Percentiles rank a stretch among this genome's conserved stretches.
phyloP scores from a whole-genome alignment of 2,888 invertebrate genomes.

The Melangyna quadrimaculata region DNA sequence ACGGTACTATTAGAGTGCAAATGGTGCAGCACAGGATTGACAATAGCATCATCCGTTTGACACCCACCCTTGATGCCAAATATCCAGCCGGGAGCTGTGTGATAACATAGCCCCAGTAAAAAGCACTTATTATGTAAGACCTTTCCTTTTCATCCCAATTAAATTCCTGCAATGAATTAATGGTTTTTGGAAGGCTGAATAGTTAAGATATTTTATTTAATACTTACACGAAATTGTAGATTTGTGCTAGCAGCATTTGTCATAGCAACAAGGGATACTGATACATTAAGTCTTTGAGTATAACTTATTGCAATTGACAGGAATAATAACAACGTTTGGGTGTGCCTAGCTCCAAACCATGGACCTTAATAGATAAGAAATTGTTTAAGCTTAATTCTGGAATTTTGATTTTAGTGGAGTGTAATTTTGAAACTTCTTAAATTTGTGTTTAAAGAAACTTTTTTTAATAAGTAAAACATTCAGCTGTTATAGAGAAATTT shows the following conservation, averaged over 20 bases:
- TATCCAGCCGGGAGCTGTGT: conserved; percentile 84
- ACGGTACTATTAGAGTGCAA: conserved; percentile 84
- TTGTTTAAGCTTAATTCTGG: neutral
- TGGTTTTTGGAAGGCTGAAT: neutral
- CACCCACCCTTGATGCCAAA: conserved; percentile 85
- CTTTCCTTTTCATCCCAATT: conserved; percentile 82
- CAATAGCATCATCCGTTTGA: conserved; percentile 82
- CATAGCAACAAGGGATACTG: conserved; percentile 87
- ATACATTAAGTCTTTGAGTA: conserved; percentile 84
- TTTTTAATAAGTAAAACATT: too few species aligned
- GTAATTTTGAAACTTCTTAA: too few species aligned
- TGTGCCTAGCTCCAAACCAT: conserved; percentile 84
- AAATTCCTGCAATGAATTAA: conserved; percentile 26
- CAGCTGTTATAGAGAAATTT: too few species aligned
- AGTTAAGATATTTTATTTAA: neutral
- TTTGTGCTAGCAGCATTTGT: conserved; percentile 80
- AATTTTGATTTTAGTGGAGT: too few species aligned
- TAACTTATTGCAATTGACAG: conserved; percentile 83
- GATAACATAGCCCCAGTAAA: conserved; percentile 84
- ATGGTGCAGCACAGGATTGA: conserved; percentile 83
- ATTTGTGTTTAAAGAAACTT: too few species aligned
- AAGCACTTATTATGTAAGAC: conserved; percentile 83
- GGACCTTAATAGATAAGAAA: conserved; percentile 79
- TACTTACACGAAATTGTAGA: conserved; percentile 80
- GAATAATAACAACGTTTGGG: conserved; percentile 84